Conservation (phyloP, 2,888 invertebrate species). For the Tridacna gigas region DNA sequence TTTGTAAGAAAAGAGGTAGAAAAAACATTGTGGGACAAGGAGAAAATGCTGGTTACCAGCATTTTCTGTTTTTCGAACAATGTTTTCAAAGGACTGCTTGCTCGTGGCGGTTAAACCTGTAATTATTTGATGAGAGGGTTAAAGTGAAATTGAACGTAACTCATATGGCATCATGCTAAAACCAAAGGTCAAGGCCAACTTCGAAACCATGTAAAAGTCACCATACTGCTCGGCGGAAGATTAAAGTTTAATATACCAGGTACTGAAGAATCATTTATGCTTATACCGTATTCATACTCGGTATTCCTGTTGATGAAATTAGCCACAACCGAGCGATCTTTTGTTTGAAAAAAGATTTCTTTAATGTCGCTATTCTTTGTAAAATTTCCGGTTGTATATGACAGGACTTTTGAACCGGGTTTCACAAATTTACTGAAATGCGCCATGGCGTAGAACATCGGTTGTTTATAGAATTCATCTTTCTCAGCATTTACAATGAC, state of each 20-base stretch:
- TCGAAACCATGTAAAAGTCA: constrained; percentile 51
- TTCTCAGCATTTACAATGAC: constrained; percentile 88
- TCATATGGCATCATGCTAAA: too few relatives aligned
- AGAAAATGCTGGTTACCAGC: too few relatives aligned
- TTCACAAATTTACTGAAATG: constrained; percentile 87
- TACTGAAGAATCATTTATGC: constrained; percentile 28
- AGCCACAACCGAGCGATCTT: constrained; percentile 44
- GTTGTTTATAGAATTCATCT: constrained; percentile 94
- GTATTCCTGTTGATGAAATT: constrained; percentile 53
- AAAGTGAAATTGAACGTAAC: too few relatives aligned
- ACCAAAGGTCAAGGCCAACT: constrained; percentile 75
- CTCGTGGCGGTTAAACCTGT: too few relatives aligned
- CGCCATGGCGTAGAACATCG: constrained; percentile 93
- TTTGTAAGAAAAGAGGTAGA: too few relatives aligned
- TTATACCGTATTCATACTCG: constrained; percentile 1
- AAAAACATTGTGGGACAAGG: too few relatives aligned
- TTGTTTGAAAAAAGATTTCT: constrained; percentile 44
- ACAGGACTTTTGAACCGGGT: constrained; percentile 55
- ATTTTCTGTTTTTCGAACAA: too few relatives aligned
- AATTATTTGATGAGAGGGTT: too few relatives aligned
- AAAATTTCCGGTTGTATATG: constrained; percentile 35
- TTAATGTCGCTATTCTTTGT: constrained; percentile 35
- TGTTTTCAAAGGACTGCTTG: too few relatives aligned
- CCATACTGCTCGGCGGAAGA: constrained; percentile 55
- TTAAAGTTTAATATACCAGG: constrained; percentile 55